phyloP scores from a whole-genome alignment of 2,797 vertebrate genomes.

The Platalea minor region DNA sequence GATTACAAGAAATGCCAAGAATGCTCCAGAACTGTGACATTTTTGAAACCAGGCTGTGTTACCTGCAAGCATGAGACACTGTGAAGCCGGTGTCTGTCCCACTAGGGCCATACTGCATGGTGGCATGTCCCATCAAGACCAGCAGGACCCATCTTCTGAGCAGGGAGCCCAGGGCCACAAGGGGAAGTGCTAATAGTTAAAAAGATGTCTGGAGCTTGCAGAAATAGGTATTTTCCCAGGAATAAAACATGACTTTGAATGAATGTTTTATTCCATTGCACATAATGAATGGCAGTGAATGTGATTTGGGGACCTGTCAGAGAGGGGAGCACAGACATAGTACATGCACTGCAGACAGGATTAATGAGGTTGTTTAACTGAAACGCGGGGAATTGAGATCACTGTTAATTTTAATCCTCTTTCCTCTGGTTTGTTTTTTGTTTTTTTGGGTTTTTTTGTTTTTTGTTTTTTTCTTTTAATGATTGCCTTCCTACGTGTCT shows the following conservation, averaged over 20 bases:
- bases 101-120: not conserved
- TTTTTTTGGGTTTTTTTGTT: not conserved
- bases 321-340: not conserved
- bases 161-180: not conserved
- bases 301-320: conserved; percentile 57
- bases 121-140: not conserved
- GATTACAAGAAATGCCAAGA: not conserved
- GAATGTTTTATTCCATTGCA: conserved; percentile 58
- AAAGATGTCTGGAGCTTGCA: conserved; percentile 23
- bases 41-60: not conserved
- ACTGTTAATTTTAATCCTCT: not conserved
- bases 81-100: not conserved
- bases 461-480: not conserved
- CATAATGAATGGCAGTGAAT: conserved; percentile 55
- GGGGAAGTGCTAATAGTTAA: not conserved
- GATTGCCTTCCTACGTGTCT: not conserved
- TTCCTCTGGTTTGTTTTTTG: not conserved
- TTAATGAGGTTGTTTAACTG: conserved; percentile 44
- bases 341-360: conserved; percentile 33
- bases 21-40: not conserved
- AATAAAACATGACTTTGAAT: conserved; percentile 67
- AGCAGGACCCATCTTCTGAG: not conserved
- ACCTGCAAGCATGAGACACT: not conserved
- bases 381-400: conserved; percentile 25
- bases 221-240: conserved; percentile 51